Percentiles rank a stretch among this genome's conserved stretches.
phyloP scores from a whole-genome alignment of 2,113 vertebrate genomes.

The Picathartes gymnocephalus region DNA sequence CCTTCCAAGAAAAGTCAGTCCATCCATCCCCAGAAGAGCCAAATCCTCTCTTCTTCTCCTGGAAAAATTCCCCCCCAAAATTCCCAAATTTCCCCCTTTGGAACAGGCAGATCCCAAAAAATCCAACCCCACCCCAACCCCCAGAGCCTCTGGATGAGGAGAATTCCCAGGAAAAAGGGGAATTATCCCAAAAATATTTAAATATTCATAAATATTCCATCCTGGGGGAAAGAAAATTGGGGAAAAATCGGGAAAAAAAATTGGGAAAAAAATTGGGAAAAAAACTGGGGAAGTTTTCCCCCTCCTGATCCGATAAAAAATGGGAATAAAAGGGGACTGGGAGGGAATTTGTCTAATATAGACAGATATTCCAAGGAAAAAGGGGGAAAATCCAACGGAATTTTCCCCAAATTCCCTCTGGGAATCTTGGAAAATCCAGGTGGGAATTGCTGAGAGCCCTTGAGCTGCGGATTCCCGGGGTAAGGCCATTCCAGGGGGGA shows the following conservation, averaged over 20 bases:
- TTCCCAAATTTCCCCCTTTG: neutral
- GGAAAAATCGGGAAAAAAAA: neutral
- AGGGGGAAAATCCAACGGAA: neutral
- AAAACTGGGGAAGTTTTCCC: neutral
- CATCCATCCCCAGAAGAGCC: rapidly evolving
- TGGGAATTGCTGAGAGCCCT: neutral
- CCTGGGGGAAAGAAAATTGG: too few relatives aligned
- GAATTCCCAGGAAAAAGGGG: neutral
- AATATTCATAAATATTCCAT: neutral
- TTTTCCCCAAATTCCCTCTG: neutral
- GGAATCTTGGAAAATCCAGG: neutral
- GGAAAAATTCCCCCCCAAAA: neutral
- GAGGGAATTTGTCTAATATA: neutral
- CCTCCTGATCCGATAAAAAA: neutral
- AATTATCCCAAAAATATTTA: neutral
- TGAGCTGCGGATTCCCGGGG: neutral
- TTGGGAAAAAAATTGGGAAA: neutral
- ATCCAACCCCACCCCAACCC: neutral
- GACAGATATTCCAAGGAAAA: neutral
- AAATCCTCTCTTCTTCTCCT: neutral
- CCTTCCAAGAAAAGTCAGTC: too few relatives aligned
- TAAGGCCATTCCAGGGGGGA: neutral
- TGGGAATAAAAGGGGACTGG: neutral
- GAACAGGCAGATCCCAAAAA: neutral
- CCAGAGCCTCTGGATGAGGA: neutral